phyloP scores from a whole-genome alignment of 2,888 invertebrate genomes.

The Dichetophora obliterata region DNA sequence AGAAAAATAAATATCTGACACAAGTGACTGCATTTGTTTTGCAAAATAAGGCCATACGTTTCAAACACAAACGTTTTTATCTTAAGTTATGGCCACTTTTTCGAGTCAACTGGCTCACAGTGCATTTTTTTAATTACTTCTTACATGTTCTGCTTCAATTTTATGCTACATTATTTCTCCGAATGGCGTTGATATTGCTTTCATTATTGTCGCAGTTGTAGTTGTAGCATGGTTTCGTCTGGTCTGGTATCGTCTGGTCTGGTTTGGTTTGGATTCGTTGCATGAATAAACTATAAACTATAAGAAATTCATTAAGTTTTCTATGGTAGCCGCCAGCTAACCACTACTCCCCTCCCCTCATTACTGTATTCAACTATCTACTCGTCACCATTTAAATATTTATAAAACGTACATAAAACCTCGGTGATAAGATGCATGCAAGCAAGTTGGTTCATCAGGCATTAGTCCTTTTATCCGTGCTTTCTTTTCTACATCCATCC shows the following conservation, averaged over 20 bases:
- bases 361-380: neutral
- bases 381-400: neutral
- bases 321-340: neutral
- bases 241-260: neutral
- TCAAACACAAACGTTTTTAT: no score
- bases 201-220: neutral
- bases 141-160: neutral
- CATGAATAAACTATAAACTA: neutral
- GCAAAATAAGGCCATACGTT: no score
- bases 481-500: neutral
- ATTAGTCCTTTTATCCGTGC: neutral
- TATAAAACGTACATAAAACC: slow-evolving; percentile 16
- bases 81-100: no score
- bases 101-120: no score
- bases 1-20: no score
- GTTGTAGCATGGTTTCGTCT: neutral
- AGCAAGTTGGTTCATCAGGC: neutral
- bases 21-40: no score
- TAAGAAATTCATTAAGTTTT: neutral
- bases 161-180: slow-evolving; percentile 15
- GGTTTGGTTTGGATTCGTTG: slow-evolving; percentile 1
- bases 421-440: slow-evolving; percentile 7
- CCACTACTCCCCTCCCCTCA: neutral
- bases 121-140: no score
- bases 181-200: neutral